phyloP scores from a whole-genome alignment of 1,140 invertebrate genomes.

The Danaus plexippus region DNA sequence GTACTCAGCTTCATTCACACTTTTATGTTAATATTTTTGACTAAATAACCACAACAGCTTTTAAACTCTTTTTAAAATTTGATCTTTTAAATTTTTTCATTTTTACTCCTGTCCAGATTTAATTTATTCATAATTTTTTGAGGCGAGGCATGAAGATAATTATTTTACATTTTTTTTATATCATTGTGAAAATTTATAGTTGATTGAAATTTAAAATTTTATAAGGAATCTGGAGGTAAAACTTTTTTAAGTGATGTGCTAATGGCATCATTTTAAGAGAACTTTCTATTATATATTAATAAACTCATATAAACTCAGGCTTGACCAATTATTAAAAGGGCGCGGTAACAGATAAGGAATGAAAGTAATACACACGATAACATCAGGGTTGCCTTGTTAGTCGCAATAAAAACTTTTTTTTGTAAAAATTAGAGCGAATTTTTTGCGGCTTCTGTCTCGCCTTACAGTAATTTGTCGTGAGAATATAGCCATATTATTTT shows the following conservation, averaged over 20 bases:
- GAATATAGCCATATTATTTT: slow-evolving; percentile 13
- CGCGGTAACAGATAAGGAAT: slow-evolving; percentile 56
- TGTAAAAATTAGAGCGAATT: slow-evolving; percentile 53
- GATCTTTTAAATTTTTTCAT: too few species aligned
- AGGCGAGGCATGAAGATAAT: too few species aligned
- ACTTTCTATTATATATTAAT: slow-evolving; percentile 3
- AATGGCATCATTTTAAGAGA: not conserved
- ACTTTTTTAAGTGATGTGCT: not conserved
- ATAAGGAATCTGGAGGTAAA: too few species aligned
- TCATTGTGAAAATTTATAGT: too few species aligned
- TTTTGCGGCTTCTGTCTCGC: slow-evolving; percentile 49
- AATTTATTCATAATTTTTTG: too few species aligned
- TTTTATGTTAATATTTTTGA: too few species aligned
- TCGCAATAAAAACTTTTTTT: slow-evolving; percentile 59
- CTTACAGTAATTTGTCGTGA: slow-evolving; percentile 56
- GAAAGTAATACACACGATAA: slow-evolving; percentile 65
- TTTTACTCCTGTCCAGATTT: too few species aligned
- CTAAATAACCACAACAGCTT: too few species aligned
- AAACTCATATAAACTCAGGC: slow-evolving; percentile 38
- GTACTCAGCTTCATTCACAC: too few species aligned
- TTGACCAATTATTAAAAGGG: slow-evolving; percentile 50
- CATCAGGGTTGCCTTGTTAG: slow-evolving; percentile 59
- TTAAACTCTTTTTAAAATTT: too few species aligned
- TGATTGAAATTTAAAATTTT: too few species aligned
- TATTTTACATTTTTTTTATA: too few species aligned